These are phyloP conservation scores for Plectrocnemia conspersa DNA, from an alignment of 1,140 invertebrate genomes.

Conservation along the genomic window DNA sequence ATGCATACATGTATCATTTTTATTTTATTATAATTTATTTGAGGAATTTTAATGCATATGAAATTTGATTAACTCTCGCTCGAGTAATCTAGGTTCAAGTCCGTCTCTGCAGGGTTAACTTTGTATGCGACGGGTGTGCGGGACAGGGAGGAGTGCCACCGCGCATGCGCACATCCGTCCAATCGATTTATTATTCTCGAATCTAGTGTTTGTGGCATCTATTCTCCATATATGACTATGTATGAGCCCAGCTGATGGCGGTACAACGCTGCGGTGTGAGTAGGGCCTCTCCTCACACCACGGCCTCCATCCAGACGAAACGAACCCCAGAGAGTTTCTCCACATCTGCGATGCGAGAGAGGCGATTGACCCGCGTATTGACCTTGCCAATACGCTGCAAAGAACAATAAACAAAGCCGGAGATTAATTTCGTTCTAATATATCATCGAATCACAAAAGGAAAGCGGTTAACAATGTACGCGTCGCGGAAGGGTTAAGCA, in stretches of 20 bases:
- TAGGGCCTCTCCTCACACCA: conserved; percentile 10
- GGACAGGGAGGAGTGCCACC: background rate
- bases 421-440: background rate
- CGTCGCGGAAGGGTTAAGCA: conserved; percentile 7
- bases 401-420: background rate
- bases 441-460: conserved; percentile 6
- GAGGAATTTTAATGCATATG: conserved; percentile 1
- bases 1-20: background rate
- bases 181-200: conserved; percentile 37
- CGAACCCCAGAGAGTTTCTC: no score
- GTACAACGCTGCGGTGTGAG: background rate
- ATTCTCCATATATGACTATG: conserved; percentile 37
- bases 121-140: conserved; percentile 8
- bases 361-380: conserved; percentile 1
- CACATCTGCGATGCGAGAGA: background rate
- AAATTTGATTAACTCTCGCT: no score
- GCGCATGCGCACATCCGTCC: conserved; percentile 29
- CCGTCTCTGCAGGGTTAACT: conserved; percentile 5
- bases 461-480: background rate
- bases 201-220: conserved; percentile 35
- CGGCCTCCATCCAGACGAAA: conserved; percentile 7
- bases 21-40: background rate
- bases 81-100: background rate
- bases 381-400: conserved; percentile 1
- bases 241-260: conserved; percentile 29